Base-by-base conservation (phyloP, 2,888 invertebrate genomes). In the Papilio protenor region DNA sequence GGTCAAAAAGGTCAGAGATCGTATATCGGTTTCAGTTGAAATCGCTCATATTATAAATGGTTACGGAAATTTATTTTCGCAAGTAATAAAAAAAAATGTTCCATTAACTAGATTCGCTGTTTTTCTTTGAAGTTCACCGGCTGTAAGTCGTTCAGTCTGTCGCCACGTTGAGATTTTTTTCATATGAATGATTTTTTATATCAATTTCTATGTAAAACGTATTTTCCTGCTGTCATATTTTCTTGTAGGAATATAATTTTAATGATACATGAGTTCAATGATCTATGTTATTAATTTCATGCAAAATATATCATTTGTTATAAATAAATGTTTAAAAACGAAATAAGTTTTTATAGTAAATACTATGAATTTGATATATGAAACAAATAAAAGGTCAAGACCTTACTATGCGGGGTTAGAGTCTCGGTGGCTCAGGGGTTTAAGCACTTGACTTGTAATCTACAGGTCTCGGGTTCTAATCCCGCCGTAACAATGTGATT, bases 111-210 rank as follows among this genome's bases (percentile, higher is more conserved):
- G 66, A n/a, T 69, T 45, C 21, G 40, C 66, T 21, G 45, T 69
- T 45, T 61, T 45, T 21, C 66, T 69, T 69, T 69, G 66, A 69
- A 69, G 45, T 69, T n/a, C 33, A 45, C 66, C 66, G 66, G 66
- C 66, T 69, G 66, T 45, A 45, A 69, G 66, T 45, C 66, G 21
- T 69, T 45, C 12, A 66, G 21, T 40, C 45, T 69, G 66, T 69
- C 66, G n/a, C 66, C 45, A 21, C 45, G 33, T 69, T 45, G 21
- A 45, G 45, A 69, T 12, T 69, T 69, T 69, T 52, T 52, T 33
- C 45, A 21, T 45, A n/a, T 45, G n/a, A 66, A 66, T 66, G 18
- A n/a, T 45, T 66, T 45, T 66, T 66, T 45, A 14, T 21, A 69
- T 69, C 45, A 69, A 69, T 45, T 69, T 69, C 66, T 69, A 69